Evolutionary conservation across 2,888 invertebrate genomes (phyloP), one percentile per base, ranked within the genome.

Genomic region (Acronicta leporina): DNA sequence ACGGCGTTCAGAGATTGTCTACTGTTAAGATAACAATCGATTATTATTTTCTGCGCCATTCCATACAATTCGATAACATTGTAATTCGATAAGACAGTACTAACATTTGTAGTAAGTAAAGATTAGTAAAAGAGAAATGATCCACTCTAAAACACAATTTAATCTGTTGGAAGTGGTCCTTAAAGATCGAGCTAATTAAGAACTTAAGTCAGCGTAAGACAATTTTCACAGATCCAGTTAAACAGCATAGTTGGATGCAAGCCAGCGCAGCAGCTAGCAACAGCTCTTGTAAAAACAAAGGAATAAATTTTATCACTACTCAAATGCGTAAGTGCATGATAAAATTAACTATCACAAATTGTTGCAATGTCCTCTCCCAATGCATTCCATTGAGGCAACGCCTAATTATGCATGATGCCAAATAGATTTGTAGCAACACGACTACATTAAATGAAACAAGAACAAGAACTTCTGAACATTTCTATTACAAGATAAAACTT

Each of bases 181-280:
- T 41, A 2, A 48, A 40, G 10, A 41, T 7, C 16, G 14, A 43
- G n/a, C 38, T 30, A 49, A 46, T 61, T 61, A 56, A 56, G 44
- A 56, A 52, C 45, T 57, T 47, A 61, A 69, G 14, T 30, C 5
- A 11, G 57, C 55, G 15, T 42, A 63, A 68, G 69, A 63, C 63
- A 68, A 82, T 70, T 74, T 74, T 71, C 70, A 68, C 59, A 64
- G 62, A 62, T 81, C 72, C 73, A 73, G 78, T 80, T 77, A 80
- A 84, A 84, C 69, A 68, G 83, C 86, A 84, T 82, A 75, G 63
- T 87, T 91, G 91, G 90, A 79, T 25, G 8, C 9, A 35, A 15
- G 89, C 91, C 91, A 90, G 77, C 30, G 73, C 49, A 68, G 68
- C 73, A 70, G 82, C 65, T 86, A 80, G 87, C 82, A 88, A 87